Evolutionary conservation across 2,888 invertebrate species (phyloP), one percentile per base, ranked within the genome.

Genomic region (Xestoiulus laeticollis): DNA sequence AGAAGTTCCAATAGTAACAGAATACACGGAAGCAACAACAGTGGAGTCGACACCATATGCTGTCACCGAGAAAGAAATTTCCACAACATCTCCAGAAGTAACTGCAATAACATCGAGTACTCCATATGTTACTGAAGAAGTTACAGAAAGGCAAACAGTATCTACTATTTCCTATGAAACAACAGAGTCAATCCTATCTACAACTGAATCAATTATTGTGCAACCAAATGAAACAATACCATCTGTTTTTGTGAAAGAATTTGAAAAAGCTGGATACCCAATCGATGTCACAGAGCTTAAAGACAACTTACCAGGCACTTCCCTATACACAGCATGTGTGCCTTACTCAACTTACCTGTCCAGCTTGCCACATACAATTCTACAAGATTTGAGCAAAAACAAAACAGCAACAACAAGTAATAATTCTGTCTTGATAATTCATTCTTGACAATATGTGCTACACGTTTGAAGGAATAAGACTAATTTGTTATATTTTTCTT

Each of bases 241-340:
- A 33, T 78, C 87, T 5, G n/a, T 87, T 10, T 33, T 87, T n/a
- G 33, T 78, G n/a, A n/a, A 87, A 8, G 26, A 87, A 78, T 87
- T 87, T 44, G 44, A 87, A 33, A n/a, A 68, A 19, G 32, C 78
- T 33, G 87, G 87, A 22, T 87, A 78, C 38, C 78, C 68, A 68
- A 78, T 87, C 32, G 78, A 87, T 78, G 44, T 78, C 78, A 38
- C 33, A 32, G 82, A 33, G 0, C 19, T 87, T 10, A 26, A 30
- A n/a, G 78, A 30, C 12, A 12, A 87, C 12, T 38, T 87, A 12
- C 78, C 87, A n/a, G 38, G 32, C 38, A 33, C 68, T n/a, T 43
- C 38, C 33, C 59, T 87, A 16, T 87, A 87, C 33, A 87, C 87
- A 14, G 78, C 82, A n/a, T 87, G 68, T 22, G 14, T 87, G 8